Conservation (phyloP, 2,113 vertebrate genomes). For the Anser brachyrhynchus region DNA sequence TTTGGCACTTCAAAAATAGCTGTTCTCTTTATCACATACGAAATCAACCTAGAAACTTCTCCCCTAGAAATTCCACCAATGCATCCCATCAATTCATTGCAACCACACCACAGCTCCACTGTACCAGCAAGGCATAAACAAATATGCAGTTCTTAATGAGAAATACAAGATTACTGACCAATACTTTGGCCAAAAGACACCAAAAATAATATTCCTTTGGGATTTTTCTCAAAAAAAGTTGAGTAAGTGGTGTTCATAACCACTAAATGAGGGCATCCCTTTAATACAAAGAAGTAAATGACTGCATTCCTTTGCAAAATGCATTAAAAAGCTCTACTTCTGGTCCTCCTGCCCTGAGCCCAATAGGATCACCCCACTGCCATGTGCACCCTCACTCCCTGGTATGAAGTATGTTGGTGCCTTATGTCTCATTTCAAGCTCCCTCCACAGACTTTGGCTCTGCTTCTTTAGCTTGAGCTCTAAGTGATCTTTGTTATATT, state of each 20-base stretch:
- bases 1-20: background rate
- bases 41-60: background rate
- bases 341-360: background rate
- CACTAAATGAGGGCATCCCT: background rate
- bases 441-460: background rate
- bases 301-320: background rate
- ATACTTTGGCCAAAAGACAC: background rate
- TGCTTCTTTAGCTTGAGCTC: background rate
- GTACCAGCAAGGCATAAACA: background rate
- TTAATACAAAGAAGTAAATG: background rate
- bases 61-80: background rate
- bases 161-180: background rate
- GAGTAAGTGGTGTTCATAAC: background rate
- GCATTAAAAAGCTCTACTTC: background rate
- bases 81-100: background rate
- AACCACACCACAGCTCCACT: background rate
- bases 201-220: background rate
- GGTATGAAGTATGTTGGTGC: background rate
- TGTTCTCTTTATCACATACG: background rate
- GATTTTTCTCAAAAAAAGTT: background rate
- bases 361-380: background rate
- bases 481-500: background rate
- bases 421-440: background rate
- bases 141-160: background rate
- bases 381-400: rapidly evolving